Conservation (phyloP, 2,888 invertebrate genomes). For the Agonopterix heracliana region DNA sequence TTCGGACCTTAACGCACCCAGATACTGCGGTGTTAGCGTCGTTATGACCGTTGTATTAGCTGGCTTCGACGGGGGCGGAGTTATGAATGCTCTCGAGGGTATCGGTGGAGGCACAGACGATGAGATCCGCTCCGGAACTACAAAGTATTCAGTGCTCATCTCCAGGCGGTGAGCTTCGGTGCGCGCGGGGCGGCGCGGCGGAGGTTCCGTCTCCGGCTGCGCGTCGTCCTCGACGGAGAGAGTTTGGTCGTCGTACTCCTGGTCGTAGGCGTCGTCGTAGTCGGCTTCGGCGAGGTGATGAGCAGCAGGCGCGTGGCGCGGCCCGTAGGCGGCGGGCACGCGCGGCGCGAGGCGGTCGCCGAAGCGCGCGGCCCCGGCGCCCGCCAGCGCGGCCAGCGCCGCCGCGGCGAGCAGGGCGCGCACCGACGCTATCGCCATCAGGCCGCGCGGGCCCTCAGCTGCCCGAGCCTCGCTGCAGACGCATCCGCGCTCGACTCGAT, state of each 20-base stretch:
- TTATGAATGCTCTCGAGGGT: constrained; percentile 40
- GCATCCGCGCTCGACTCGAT: constrained; percentile 43
- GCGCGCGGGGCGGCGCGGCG: constrained; percentile 51
- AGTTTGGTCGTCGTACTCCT: constrained; percentile 48
- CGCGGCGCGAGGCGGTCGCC: constrained; percentile 62
- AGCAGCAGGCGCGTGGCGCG: constrained; percentile 46
- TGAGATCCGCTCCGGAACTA: constrained; percentile 78
- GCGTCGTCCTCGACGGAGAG: constrained; percentile 36
- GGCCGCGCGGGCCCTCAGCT: constrained; percentile 61
- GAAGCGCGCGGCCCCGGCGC: constrained; percentile 50
- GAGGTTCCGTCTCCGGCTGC: constrained; percentile 36
- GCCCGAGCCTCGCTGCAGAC: constrained; percentile 42
- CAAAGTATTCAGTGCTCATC: constrained; percentile 90
- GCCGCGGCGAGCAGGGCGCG: constrained; percentile 51
- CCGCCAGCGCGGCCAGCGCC: constrained; percentile 44
- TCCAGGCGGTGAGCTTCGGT: constrained; percentile 78
- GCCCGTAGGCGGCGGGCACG: constrained; percentile 57
- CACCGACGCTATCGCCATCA: constrained; percentile 52
- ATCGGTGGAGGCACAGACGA: constrained; percentile 41
- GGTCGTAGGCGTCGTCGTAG: constrained; percentile 51
- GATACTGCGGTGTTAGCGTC: constrained; percentile 30
- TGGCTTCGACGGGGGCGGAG: constrained; percentile 29
- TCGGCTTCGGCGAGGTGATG: constrained; percentile 40
- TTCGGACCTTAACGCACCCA: constrained; percentile 79
- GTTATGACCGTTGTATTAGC: constrained; percentile 37